Evolutionary conservation across 2,888 invertebrate species (phyloP), one percentile per base, ranked within the genome.

Genomic region (Lasioglossum marginatum): DNA sequence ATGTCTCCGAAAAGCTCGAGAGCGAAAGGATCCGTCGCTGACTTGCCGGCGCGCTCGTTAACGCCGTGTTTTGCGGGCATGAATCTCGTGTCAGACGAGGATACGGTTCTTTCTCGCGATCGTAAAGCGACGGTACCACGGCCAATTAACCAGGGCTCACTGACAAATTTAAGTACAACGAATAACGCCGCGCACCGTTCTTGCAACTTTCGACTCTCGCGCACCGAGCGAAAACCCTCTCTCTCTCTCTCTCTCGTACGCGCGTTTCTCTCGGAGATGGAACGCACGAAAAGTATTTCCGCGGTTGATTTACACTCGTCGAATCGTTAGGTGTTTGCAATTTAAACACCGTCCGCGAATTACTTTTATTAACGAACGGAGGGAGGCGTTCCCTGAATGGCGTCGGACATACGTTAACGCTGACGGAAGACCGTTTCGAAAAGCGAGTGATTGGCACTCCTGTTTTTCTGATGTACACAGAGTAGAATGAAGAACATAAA

Each of bases 1-100:
- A 89, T 83, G 88, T 89, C 88, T 90, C 90, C 31, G 37, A 68
- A 68, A 68, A 68, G 37, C 68, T 37, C 68, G 79, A 63, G 79
- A 52, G 52, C 45, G 16, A 23, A 40, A 66, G 27, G 77, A 82
- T 87, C 89, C 88, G 88, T 87, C 88, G 88, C 77, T 45, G 80
- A 73, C 37, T 81, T 70, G 74, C 71, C 57, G 68, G 63, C 31
- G 37, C 77, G 66, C 82, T 84, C 85, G 82, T 90, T 90, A 90
- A 81, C 81, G 79, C 80, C 71, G 70, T 75, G 74, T 89, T 82
- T 81, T 72, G 68, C 72, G 45, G 68, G 73, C 79, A 85, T 86
- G 84, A 73, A 82, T 87, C 79, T 84, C 71, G 40, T 66, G 81
- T 77, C 72, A 73, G 81, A 83, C 52, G 80, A 73, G 83, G 77